Evolutionary conservation across 2,888 invertebrate species (phyloP), one percentile per base, ranked within the genome.

Genomic region (Mythimna albipuncta): DNA sequence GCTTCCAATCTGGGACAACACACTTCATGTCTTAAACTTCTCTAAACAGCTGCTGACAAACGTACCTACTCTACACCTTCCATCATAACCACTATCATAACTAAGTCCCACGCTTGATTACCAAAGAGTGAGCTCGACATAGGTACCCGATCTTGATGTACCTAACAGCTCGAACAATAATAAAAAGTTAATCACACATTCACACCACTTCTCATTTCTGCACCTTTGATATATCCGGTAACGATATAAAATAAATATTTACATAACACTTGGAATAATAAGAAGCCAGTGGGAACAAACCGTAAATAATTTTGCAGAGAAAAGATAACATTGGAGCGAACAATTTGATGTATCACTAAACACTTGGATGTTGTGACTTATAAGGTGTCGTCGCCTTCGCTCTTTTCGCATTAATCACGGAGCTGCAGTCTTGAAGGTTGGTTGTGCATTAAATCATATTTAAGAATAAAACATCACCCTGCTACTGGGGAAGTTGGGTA

Each of bases 321-420:
- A 75, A 82, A 82, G 62, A 79, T 61, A 82, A 82, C 68, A 68
- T 72, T 66, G 64, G 21, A 41, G 41, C 64, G 6, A 73, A 73
- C 73, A 73, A 64, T 82, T 69, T 64, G 58, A 69, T 54, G 59
- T 50, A 69, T 67, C 32, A 62, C 64, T 73, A 64, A 69, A 78
- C 69, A 82, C 54, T 64, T 62, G 41, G 21, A 59, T 79, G 54
- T 54, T 73, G 32, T 50, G 64, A 38, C 38, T 57, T 72, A 73
- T 67, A 82, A 78, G 52, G 41, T 32, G 63, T 13, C 16, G 47
- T 62, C 47, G 54, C n/a, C 47, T 57, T 21, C 13, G n/a, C 57
- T 35, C n/a, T 50, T 35, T 54, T 66, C 21, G 32, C 47, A 73
- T 64, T 82, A 82, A 38, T 82, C 64, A 41, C 74, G 26, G 54